Base-by-base conservation (phyloP, 2,797 vertebrate species). In the Dermochelys coriacea region DNA sequence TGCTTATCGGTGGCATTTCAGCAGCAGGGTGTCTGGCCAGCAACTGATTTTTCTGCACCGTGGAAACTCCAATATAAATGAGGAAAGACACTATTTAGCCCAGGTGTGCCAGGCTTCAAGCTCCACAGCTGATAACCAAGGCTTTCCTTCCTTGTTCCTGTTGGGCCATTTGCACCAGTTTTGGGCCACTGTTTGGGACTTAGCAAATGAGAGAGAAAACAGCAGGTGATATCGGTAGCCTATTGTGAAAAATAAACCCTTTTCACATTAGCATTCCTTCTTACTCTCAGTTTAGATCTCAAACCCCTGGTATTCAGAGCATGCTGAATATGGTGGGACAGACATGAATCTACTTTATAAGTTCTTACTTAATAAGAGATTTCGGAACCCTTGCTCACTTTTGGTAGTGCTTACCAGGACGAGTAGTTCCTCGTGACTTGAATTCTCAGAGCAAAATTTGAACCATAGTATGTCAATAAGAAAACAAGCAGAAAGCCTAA, bases 321-420 rank as follows among this genome's bases (percentile, higher is more conserved):
- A 68, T 15, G 77, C 80, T 61, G 23, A 51, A 87, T 34, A 47
- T 25, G 52, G 37, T 80, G 81, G 29, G 81, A 15, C 12, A 87
- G 88, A 49, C 49, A 78, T 88, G 52, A 94, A 93, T 92, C 54
- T 93, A 31, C 41, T 37, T 74, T 27, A 82, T 89, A 94, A 83
- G 79, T 34, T 80, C 52, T 89, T 23, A 3, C 92, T 91, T 89
- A 84, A 78, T 77, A 59, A 85, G 80, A 86, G 74, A 52, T 37
- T 86, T 55, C 89, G 78, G 92, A 94, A 80, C 77, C 80, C 90
- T 95, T 91, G 74, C 88, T 91, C 92, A 83, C 85, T 95, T 92
- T 23, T 90, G 68, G 68, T 45, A 68, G 81, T 7, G 55, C 18
- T 57, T 75, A 57, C 6, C 45, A 31, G 31, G 27, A 41, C 80